Conservation (phyloP, 2,113 vertebrate species). For the Heterotis niloticus region DNA sequence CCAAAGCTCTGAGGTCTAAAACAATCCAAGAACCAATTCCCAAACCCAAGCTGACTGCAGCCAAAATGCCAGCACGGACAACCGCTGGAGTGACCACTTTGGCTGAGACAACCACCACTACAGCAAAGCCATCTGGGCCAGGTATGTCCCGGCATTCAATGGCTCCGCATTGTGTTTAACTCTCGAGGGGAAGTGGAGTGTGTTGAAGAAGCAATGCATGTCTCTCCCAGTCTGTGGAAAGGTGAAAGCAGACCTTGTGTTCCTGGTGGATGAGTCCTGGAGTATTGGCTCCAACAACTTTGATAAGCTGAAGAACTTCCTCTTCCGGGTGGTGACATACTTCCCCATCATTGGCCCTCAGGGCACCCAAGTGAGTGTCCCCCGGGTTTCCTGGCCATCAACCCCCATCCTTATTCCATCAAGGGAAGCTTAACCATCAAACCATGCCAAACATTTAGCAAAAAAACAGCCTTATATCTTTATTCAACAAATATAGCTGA, state of each 20-base stretch:
- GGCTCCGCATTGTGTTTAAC: neutral
- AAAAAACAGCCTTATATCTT: too few relatives aligned
- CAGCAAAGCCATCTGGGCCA: constrained; percentile 40
- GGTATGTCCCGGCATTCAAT: constrained; percentile 42
- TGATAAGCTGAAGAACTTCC: constrained; percentile 80
- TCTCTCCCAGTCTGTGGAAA: constrained; percentile 71
- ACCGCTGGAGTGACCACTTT: constrained; percentile 25
- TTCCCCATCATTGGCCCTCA: constrained; percentile 76
- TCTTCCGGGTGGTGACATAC: constrained; percentile 77
- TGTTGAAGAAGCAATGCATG: constrained; percentile 1
- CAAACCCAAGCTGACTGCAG: constrained; percentile 34
- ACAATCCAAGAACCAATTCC: constrained; percentile 37
- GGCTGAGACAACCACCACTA: constrained; percentile 19
- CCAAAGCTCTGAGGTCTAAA: constrained; percentile 27
- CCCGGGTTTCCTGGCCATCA: too few relatives aligned
- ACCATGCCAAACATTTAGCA: too few relatives aligned
- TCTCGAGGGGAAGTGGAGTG: neutral
- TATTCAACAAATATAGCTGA: too few relatives aligned
- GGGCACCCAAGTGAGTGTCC: constrained; percentile 67
- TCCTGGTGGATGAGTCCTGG: constrained; percentile 85
- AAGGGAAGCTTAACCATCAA: too few relatives aligned
- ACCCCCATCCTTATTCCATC: neutral
- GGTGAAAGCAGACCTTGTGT: constrained; percentile 75
- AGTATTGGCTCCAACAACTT: constrained; percentile 82
- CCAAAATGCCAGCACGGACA: constrained; percentile 32